Evolutionary conservation across 2,888 invertebrate genomes (phyloP), one percentile per base, ranked within the genome.

Genomic region (Chalcosyrphus nemorum): DNA sequence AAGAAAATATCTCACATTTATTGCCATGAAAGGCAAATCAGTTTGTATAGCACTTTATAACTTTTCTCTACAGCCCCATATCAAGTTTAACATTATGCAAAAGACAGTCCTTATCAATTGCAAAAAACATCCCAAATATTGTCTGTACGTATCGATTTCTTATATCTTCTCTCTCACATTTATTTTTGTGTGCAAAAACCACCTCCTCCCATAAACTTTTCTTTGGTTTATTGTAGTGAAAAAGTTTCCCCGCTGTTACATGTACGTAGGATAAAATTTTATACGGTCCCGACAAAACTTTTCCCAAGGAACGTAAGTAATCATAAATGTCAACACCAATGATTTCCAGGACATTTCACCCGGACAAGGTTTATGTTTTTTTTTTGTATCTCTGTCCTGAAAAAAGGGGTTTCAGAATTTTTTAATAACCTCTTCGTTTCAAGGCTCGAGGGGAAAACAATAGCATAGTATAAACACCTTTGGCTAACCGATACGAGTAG

Each of bases 321-420:
- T 68, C 65, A 66, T 47, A 66, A 75, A 59, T 57, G 75, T 75
- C 66, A 75, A 75, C 47, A 59, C 9, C 41, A 29, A 66, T 59
- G 65, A 75, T 59, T 66, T 66, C 57, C 56, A 75, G 38, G 9
- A 66, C 45, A 54, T 57, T 57, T 57, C 35, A 24, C 38, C 15
- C 19, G 35, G 13, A 57, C 32, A 68, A 7, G 38, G 19, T 56
- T 56, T 24, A 21, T 24, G 13, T 3, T 29, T 29, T 29, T 32
- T 32, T 2, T 32, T 32, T 32, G 7, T 9, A 4, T 29, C 13
- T 13, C 4, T 21, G 21, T 65, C 63, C 19, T 45, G 7, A 29
- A n/a, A 24, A 29, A 17, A 15, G 24, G 15, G 43, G 2, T 21
- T 68, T 11, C 21, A 11, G 11, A 13, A n/a, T 13, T 29, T 29